Base-by-base conservation (phyloP, 1,140 invertebrate species). In the Manduca sexta region DNA sequence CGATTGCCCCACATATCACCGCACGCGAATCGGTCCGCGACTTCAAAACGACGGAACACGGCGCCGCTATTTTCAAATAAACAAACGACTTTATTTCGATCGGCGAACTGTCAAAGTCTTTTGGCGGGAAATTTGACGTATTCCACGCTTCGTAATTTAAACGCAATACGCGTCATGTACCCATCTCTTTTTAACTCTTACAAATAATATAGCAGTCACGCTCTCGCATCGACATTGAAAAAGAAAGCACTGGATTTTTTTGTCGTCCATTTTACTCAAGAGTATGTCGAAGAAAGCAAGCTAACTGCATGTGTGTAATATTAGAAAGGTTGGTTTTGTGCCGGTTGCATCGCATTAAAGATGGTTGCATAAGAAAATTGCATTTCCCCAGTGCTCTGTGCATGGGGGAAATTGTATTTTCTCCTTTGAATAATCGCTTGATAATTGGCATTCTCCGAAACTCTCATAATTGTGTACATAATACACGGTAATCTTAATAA, bases 231-330 rank as follows among this genome's bases (percentile, higher is more conserved):
- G 74, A 78, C 81, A 82, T 81, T 81, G 81, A 84, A 84, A 83
- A 83, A 84, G 81, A 84, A 82, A 83, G 81, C 81, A 83, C 64
- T 68, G 65, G 56, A 69, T 75, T 79, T 81, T 82, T 31, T 52
- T 69, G 64, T 55, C 66, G 56, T 60, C 68, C 70, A 80, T 79
- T 80, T 80, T 80, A 65, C 74, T 63, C 46, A 64, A 73, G 69
- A 83, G 81, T 84, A 78, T 84, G 81, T 74, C 79, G 75, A 84
- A 81, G 81, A 84, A 84, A 84, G 81, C 81, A 83, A 83, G 75
- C 71, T 70, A 67, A 62, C 68, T 70, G 62, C 70, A 70, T 74
- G 75, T 82, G 74, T 84, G 75, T 84, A 78, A 79, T 80, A 80
- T 79, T 81, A 84, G 78, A 81, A 82, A 84, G 69, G 77, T 71